phyloP scores from a whole-genome alignment of 37 sponge, comb jelly and placozoan genomes.

The Halichondria panicea region DNA sequence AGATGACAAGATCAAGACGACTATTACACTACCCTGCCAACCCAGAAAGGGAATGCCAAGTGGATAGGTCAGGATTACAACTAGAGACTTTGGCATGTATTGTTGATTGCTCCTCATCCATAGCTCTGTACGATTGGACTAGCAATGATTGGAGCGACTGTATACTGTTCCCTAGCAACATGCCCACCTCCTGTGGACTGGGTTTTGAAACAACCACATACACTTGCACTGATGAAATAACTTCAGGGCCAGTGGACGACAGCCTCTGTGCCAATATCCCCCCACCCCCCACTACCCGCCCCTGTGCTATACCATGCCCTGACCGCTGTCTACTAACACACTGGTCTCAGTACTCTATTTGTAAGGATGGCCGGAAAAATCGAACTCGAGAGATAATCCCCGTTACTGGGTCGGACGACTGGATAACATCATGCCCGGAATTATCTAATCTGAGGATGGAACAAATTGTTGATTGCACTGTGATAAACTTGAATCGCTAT shows the following conservation, averaged over 20 bases:
- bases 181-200: constrained; percentile 16
- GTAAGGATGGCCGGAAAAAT: background rate
- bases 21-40: too few species aligned
- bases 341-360: constrained; percentile 17
- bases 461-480: constrained; percentile 1
- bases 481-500: background rate
- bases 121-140: too few species aligned
- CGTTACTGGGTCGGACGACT: background rate
- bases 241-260: too few species aligned
- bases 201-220: constrained; percentile 25
- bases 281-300: background rate
- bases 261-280: background rate
- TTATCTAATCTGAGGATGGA: background rate
- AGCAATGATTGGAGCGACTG: too few species aligned
- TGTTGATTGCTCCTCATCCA: too few species aligned
- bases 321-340: constrained; percentile 21
- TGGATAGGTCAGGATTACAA: too few species aligned
- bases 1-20: too few species aligned
- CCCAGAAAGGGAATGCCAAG: too few species aligned
- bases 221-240: constrained; percentile 1
- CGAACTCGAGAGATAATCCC: constrained; percentile 18
- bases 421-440: constrained; percentile 6
- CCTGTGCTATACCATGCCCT: constrained; percentile 1
- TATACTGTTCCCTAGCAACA: too few species aligned
- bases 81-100: too few species aligned